Base-by-base conservation (phyloP, 2,888 invertebrate species). In the Tetragonisca angustula region DNA sequence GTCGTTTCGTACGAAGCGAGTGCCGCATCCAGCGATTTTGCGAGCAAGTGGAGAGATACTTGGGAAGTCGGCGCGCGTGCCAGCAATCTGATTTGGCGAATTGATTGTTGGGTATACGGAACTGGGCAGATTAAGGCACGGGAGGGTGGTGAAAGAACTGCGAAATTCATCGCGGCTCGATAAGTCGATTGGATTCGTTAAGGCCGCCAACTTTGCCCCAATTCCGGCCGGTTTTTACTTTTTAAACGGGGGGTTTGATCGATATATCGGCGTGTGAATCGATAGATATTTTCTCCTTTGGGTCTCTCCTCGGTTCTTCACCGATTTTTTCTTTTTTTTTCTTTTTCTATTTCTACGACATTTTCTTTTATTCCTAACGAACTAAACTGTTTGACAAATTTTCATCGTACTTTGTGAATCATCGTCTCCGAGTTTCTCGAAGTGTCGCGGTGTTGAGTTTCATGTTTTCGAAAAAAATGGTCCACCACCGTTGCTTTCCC, bases 181-280 rank as follows among this genome's bases (percentile, higher is more conserved):
- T 83, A 84, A 78, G 83, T 78, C 78, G 84, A 84, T 84, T 71
- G 84, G 77, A 77, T 72, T 83, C 83, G 83, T 82, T 76, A 73
- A 27, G 83, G 71, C 65, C 62, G 24, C 69, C 84, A 76, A 75
- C 84, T 84, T 83, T 83, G 84, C 71, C 84, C 84, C 68, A 83
- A 84, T 84, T 84, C 74, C 75, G 65, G 65, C 36, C 83, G 50
- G 78, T 83, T 83, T 43, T 75, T 71, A 84, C 78, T 84, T 84
- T 43, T 83, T 83, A 83, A 84, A 70, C 74, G 72, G 49, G 49
- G 27, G 61, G 78, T 62, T 72, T 82, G 76, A 83, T 83, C 83
- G 82, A 83, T 83, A 81, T 27, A 81, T 36, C 81, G 43, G 15
- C 80, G 81, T 68, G n/a, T n/a, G n/a, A n/a, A n/a, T n/a, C n/a